These are phyloP conservation scores for Harpalus rufipes DNA, from an alignment of 2,888 invertebrate genomes.

Conservation along the genomic window DNA sequence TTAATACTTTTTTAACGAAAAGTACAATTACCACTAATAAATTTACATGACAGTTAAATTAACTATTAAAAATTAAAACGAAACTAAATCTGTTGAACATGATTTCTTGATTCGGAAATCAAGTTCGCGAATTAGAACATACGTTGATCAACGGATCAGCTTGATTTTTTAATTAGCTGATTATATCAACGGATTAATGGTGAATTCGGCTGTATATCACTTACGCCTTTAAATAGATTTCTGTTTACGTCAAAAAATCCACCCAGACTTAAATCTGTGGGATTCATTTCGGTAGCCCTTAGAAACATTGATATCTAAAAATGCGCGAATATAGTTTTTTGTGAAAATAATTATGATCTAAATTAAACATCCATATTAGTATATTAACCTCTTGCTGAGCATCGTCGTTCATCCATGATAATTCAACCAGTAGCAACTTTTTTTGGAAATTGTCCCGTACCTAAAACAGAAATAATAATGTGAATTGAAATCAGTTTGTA, in stretches of 20 bases:
- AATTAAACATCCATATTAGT: neutral
- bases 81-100: no score
- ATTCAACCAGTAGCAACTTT: slow-evolving; percentile 85
- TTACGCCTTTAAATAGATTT: slow-evolving; percentile 86
- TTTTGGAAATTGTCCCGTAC: slow-evolving; percentile 86
- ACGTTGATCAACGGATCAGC: no score
- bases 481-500: neutral
- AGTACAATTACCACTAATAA: no score
- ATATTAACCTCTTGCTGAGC: slow-evolving; percentile 82
- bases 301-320: slow-evolving; percentile 85
- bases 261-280: slow-evolving; percentile 85
- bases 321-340: no score
- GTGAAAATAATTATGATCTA: no score
- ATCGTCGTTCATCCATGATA: slow-evolving; percentile 88
- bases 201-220: slow-evolving; percentile 69
- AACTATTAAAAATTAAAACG: no score
- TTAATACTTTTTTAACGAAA: no score
- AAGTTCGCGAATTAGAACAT: no score
- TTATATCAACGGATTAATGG: no score
- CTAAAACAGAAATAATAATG: slow-evolving; percentile 72
- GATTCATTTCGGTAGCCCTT: slow-evolving; percentile 87
- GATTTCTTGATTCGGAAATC: no score
- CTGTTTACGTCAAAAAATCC: slow-evolving; percentile 87
- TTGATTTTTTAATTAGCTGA: no score
- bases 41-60: no score